These are phyloP conservation scores for Urocyon cinereoargenteus DNA, from an alignment of 2,797 vertebrate species.

Conservation along the genomic window DNA sequence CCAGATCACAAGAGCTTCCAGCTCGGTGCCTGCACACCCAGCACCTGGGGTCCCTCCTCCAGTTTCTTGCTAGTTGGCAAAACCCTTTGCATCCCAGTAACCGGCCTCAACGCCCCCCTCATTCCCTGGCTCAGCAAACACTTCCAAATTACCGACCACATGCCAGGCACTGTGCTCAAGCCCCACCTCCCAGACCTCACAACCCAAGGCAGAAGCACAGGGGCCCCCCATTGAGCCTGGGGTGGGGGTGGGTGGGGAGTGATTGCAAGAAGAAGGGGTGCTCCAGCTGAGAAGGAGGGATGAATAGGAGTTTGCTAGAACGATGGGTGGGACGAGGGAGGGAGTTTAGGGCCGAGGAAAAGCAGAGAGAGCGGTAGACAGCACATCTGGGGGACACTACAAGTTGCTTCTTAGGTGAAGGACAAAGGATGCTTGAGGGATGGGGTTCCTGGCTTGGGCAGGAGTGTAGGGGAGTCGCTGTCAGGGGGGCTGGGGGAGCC, in stretches of 20 bases:
- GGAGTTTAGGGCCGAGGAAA: neutral
- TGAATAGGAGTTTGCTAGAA: neutral
- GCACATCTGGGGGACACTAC: neutral
- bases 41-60: neutral
- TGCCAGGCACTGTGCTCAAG: neutral
- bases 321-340: neutral
- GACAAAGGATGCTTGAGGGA: neutral
- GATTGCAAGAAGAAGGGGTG: neutral
- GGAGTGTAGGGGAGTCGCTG: neutral
- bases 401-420: neutral
- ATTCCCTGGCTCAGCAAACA: neutral
- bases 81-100: slow-evolving; percentile 11
- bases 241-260: neutral
- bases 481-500: neutral
- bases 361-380: neutral
- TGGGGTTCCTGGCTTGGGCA: neutral
- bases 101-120: neutral
- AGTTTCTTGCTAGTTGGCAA: neutral
- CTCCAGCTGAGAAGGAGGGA: neutral
- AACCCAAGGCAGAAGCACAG: neutral
- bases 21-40: neutral
- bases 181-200: neutral
- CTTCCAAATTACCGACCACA: neutral
- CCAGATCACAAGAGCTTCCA: neutral
- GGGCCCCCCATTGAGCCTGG: neutral